Evolutionary conservation across 2,888 invertebrate species (phyloP).

Genomic region (Protophormia terraenovae): DNA sequence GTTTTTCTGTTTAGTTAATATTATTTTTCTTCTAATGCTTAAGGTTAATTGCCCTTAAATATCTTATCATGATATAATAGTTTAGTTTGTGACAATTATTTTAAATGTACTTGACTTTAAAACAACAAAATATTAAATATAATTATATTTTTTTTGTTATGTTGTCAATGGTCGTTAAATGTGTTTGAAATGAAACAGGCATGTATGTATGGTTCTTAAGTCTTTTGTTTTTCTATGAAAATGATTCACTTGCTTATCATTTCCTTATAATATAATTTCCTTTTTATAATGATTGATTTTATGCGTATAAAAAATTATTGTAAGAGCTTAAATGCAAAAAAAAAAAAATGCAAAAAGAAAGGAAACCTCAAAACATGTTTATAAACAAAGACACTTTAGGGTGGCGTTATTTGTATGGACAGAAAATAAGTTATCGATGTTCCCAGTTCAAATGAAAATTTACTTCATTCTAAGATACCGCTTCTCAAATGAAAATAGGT

Average conservation of each 20-base stretch:
- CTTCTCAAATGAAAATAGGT: too few relatives aligned
- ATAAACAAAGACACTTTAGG: too few relatives aligned
- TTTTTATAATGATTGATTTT: too few relatives aligned
- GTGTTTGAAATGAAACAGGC: neutral
- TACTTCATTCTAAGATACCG: too few relatives aligned
- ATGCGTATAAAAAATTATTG: too few relatives aligned
- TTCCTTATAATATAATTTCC: too few relatives aligned
- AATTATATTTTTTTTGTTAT: neutral
- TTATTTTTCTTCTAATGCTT: constrained; percentile 1
- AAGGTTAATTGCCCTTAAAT: constrained; percentile 56
- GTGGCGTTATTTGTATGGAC: too few relatives aligned
- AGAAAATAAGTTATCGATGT: too few relatives aligned
- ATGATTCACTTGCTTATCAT: neutral
- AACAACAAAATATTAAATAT: neutral
- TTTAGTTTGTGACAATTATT: constrained; percentile 56
- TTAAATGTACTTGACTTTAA: constrained; percentile 43
- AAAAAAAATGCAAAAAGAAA: too few relatives aligned
- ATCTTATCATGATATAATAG: constrained; percentile 43
- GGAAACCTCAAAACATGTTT: too few relatives aligned
- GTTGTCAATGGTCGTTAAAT: neutral
- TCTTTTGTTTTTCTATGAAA: constrained; percentile 30
- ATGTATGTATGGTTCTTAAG: constrained; percentile 15
- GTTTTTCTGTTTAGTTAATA: neutral
- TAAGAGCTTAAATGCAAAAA: too few relatives aligned
- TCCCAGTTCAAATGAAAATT: too few relatives aligned